Conservation (phyloP, 2,888 invertebrate genomes). For the Neoscelio sp. region DNA sequence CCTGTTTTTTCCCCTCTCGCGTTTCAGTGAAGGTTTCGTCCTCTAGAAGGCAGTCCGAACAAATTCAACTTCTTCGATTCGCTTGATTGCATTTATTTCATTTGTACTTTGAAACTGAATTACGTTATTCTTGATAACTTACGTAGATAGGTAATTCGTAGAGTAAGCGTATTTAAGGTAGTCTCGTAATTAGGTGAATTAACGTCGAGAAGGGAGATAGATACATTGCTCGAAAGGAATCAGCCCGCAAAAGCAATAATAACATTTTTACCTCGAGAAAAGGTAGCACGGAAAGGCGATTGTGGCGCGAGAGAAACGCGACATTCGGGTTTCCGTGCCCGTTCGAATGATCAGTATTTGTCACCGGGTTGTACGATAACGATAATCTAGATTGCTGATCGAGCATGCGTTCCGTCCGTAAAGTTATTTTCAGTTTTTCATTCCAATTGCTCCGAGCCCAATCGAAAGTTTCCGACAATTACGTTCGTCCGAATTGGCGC, state of each 20-base stretch:
- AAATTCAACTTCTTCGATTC: too few species aligned
- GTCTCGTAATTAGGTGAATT: constrained; percentile 16
- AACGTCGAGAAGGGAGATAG: background rate
- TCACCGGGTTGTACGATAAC: constrained; percentile 32
- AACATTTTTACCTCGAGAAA: constrained; percentile 29
- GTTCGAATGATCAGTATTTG: constrained; percentile 52
- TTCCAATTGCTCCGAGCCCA: constrained; percentile 54
- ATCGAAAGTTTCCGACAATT: background rate
- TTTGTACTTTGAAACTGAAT: background rate
- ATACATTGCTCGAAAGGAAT: constrained; percentile 34
- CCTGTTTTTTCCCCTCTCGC: background rate
- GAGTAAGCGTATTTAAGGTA: constrained; percentile 47
- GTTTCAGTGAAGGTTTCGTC: background rate
- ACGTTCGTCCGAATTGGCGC: constrained; percentile 10
- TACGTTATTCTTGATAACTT: constrained; percentile 27
- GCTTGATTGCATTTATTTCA: constrained; percentile 9
- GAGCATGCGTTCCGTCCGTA: constrained; percentile 62
- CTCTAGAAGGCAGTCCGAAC: background rate
- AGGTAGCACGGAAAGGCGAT: background rate
- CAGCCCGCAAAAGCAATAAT: constrained; percentile 40
- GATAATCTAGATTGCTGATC: constrained; percentile 29
- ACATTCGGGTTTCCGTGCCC: background rate
- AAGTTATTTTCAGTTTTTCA: constrained; percentile 31
- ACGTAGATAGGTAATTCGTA: constrained; percentile 52
- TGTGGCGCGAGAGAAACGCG: background rate